Base-by-base conservation (phyloP, 2,888 invertebrate species). In the Zygaena filipendulae region DNA sequence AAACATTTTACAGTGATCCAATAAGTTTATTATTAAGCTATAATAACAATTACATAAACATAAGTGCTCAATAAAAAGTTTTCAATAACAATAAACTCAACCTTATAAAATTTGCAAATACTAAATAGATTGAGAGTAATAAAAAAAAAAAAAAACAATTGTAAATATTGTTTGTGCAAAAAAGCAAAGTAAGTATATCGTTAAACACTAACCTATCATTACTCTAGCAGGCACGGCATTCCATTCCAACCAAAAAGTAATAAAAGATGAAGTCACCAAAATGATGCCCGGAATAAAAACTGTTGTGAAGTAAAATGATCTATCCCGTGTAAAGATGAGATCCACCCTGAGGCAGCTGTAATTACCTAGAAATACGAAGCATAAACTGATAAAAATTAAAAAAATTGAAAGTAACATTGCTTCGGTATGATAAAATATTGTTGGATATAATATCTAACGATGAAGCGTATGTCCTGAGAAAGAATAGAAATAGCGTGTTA, bases 211-310 rank as follows among this genome's bases (percentile, higher is more conserved):
- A 92, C 92, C 92, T 84, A 95, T 94, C 94, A 95, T 95, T 62
- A 95, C 95, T 81, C 95, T 87, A 68, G 95, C 95, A 66, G 95
- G 95, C 62, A 95, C 95, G 53, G 95, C 95, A 82, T 95, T 95
- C 94, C 95, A 95, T 83, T 95, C 95, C 80, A 95, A 86, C 95
- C 95, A 95, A 85, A 95, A 95, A 62, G 95, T 95, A 81, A 95
- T 95, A 86, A 95, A 95, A 59, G 95, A 95, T 79, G 94, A 94
- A 52, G 95, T 95, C 72, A 95, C 95, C 83, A 95, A 86, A 82
- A 95, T 94, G 68, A 95, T 94, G 62, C 95, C 95, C 56, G 95
- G 95, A 82, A 95, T 94, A 83, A 95, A 95, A 79, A 95, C 95
- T 64, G 95, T 95, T 56, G 94, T 95, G 84, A 95, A 94, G 85